Base-by-base conservation (phyloP, 2,113 vertebrate species). In the Myocastor coypus region DNA sequence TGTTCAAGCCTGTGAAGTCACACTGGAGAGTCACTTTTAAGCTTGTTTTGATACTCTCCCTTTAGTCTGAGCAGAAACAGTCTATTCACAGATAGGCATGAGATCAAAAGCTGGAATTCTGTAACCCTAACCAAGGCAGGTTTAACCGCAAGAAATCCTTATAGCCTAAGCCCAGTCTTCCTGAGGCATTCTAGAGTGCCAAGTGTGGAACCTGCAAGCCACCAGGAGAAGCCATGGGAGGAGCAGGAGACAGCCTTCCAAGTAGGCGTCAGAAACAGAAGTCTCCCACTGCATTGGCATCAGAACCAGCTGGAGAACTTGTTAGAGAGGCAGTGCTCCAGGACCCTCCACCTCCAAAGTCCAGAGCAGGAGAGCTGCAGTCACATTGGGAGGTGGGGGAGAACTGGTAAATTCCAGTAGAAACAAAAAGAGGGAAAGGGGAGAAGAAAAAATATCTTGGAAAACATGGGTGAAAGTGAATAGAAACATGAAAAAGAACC, bases 261-360 rank as follows among this genome's bases (percentile, higher is more conserved):
- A 80, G 85, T 30, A 63, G 57, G 59, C 40, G 30, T 92, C 55
- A 61, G 78, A 89, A 94, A 55, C 57, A 59, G 77, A 92, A 69
- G n/a, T 75, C 83, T 96, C 80, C 78, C 14, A 30, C 28, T 84
- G 88, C 78, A 89, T 20, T 91, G 55, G 42, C 82, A 88, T 83
- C 46, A 63, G 91, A 87, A 95, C 92, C 85, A 80, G 57, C 69
- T 69, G 69, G 59, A 92, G 73, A 94, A 46, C n/a, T 57, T 85
- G 52, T 78, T 26, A 75, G 78, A 81, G 94, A 84, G 59, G 50
- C 57, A 92, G n/a, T 17, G 2, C 26, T 55, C 66, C 64, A 82
- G 42, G 52, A 40, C 13, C 40, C 28, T 10, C 69, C 37, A 89
- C 69, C 87, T 87, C 69, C 84, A 66, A 77, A 93, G 82, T 95